phyloP scores from a whole-genome alignment of 2,113 vertebrate species.

The Lipotes vexillifer region DNA sequence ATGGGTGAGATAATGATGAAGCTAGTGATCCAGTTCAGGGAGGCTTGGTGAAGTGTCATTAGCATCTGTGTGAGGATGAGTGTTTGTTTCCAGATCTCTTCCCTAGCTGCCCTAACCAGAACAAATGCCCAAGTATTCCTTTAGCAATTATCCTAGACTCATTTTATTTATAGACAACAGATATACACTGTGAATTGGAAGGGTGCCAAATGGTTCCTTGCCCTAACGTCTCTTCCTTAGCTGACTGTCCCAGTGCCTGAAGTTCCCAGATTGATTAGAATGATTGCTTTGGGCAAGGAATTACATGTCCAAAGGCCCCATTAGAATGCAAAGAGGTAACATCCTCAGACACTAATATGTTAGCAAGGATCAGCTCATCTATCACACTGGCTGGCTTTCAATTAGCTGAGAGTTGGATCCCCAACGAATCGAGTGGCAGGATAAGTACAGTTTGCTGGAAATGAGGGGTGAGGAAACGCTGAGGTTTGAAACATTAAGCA shows the following conservation, averaged over 20 bases:
- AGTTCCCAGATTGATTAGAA: not conserved
- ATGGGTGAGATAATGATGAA: not conserved
- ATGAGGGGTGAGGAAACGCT: not conserved
- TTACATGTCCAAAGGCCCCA: not conserved
- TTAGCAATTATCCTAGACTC: not conserved
- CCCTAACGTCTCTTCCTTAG: not conserved
- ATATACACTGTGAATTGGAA: not conserved
- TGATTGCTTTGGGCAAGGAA: not conserved
- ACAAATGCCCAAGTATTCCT: not conserved
- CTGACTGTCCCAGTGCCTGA: not conserved
- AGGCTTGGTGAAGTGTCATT: not conserved
- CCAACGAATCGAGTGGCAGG: not conserved
- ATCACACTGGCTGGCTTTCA: not conserved
- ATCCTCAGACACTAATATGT: not conserved
- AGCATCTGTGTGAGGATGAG: too few relatives aligned
- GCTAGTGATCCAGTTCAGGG: not conserved
- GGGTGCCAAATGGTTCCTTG: not conserved
- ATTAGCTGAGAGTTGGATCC: not conserved
- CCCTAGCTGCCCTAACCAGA: not conserved
- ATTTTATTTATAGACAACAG: not conserved
- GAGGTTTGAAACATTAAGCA: not conserved
- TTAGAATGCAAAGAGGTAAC: not conserved
- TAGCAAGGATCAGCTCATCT: not conserved
- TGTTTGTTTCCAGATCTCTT: not conserved
- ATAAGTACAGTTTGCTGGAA: not conserved